Evolutionary conservation across 2,888 invertebrate species (phyloP).

Genomic region (Tridacna crocea): DNA sequence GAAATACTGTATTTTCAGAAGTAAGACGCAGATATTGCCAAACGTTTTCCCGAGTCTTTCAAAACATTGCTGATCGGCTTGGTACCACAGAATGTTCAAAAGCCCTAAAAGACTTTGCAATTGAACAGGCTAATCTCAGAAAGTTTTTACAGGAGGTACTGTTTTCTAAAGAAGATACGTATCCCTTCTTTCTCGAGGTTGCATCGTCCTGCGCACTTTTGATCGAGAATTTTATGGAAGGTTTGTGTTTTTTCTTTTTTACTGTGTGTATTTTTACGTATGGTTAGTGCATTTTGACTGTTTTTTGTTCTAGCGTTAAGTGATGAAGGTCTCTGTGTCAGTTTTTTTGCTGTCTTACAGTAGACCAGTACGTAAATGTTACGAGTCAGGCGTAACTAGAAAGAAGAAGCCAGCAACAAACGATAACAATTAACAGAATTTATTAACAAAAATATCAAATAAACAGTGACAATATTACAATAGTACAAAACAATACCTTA

Average conservation of each 20-base stretch:
- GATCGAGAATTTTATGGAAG: constrained; percentile 3
- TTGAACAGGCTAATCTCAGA: constrained; percentile 53
- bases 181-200: background rate
- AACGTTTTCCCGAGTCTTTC: constrained; percentile 46
- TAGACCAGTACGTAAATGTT: too few relatives aligned
- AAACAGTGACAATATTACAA: too few relatives aligned
- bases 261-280: too few relatives aligned
- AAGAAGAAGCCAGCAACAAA: too few relatives aligned
- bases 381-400: too few relatives aligned
- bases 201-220: constrained; percentile 3
- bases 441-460: too few relatives aligned
- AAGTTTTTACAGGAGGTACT: constrained; percentile 50
- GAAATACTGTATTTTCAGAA: constrained; percentile 43
- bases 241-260: background rate
- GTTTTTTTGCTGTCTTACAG: too few relatives aligned
- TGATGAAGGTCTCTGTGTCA: too few relatives aligned
- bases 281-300: too few relatives aligned
- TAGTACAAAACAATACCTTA: too few relatives aligned
- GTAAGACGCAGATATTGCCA: constrained; percentile 46
- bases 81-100: constrained; percentile 34
- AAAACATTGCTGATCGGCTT: constrained; percentile 35
- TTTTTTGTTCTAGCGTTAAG: too few relatives aligned
- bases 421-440: too few relatives aligned
- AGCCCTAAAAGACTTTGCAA: constrained; percentile 42
- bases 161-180: constrained; percentile 5